phyloP scores from a whole-genome alignment of 2,888 invertebrate species.

The Orthosia incerta region DNA sequence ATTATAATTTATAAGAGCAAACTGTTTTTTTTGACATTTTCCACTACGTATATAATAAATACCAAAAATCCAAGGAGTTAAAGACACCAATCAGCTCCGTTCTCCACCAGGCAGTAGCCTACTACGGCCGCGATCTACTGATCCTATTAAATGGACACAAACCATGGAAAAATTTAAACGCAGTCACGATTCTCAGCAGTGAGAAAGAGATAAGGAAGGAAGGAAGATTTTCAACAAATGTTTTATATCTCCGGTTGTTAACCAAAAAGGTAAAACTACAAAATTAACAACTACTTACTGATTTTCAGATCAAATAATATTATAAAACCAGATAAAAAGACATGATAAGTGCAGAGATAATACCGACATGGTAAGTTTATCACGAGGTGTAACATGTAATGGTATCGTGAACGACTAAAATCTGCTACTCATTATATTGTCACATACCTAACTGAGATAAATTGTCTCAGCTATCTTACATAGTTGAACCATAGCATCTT shows the following conservation, averaged over 20 bases:
- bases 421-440: constrained; percentile 43
- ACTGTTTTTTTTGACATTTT: constrained; percentile 7
- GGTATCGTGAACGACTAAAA: constrained; percentile 40
- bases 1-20: neutral
- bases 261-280: constrained; percentile 1
- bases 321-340: neutral
- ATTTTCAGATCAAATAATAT: constrained; percentile 27
- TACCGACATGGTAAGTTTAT: constrained; percentile 14
- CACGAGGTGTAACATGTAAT: constrained; percentile 50
- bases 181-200: neutral
- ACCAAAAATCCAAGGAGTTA: too few species aligned
- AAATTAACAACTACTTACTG: neutral
- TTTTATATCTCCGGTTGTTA: neutral
- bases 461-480: constrained; percentile 41
- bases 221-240: neutral
- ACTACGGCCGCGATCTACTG: too few species aligned
- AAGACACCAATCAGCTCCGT: too few species aligned
- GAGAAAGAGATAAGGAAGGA: neutral
- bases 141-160: neutral
- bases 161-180: neutral
- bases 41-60: neutral
- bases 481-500: constrained; percentile 15
- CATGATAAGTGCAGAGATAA: constrained; percentile 30
- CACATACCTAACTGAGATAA: constrained; percentile 39
- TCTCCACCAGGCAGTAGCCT: too few species aligned